Conservation (phyloP, 2,888 invertebrate species). For the Hypercompe scribonia region DNA sequence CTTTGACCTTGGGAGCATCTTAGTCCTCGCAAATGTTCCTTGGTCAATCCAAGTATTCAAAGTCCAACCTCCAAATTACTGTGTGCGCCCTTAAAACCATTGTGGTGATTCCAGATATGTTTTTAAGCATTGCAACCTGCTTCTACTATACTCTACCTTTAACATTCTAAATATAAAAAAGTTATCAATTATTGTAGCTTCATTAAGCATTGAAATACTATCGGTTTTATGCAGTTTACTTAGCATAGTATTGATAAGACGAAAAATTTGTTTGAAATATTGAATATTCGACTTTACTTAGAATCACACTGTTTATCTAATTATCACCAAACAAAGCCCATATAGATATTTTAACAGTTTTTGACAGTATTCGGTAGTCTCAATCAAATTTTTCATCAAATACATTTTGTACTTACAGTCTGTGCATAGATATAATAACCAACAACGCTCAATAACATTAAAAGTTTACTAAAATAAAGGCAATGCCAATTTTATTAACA, state of each 20-base stretch:
- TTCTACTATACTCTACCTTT: slow-evolving; percentile 6
- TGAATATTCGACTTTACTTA: not conserved
- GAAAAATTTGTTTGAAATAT: slow-evolving; percentile 32
- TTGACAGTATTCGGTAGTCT: not conserved
- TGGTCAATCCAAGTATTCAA: not conserved
- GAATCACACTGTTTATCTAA: not conserved
- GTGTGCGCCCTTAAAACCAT: not conserved
- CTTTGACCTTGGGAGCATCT: not conserved
- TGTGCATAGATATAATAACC: slow-evolving; percentile 18
- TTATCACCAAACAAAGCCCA: no score
- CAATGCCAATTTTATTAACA: slow-evolving; percentile 15
- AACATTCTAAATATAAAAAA: slow-evolving; percentile 16
- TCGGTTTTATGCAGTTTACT: not conserved
- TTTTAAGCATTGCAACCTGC: not conserved
- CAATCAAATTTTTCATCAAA: slow-evolving; percentile 34
- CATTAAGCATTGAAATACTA: slow-evolving; percentile 27
- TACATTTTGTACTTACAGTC: slow-evolving; percentile 34
- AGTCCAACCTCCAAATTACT: not conserved
- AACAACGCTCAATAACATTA: slow-evolving; percentile 9
- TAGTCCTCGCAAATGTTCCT: not conserved
- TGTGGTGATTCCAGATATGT: not conserved
- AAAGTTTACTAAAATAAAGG: slow-evolving; percentile 18
- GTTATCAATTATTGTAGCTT: slow-evolving; percentile 3
- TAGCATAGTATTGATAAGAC: slow-evolving; percentile 10
- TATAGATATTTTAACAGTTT: not conserved